Conservation (phyloP, 2,797 vertebrate genomes). For the Argya squamiceps region DNA sequence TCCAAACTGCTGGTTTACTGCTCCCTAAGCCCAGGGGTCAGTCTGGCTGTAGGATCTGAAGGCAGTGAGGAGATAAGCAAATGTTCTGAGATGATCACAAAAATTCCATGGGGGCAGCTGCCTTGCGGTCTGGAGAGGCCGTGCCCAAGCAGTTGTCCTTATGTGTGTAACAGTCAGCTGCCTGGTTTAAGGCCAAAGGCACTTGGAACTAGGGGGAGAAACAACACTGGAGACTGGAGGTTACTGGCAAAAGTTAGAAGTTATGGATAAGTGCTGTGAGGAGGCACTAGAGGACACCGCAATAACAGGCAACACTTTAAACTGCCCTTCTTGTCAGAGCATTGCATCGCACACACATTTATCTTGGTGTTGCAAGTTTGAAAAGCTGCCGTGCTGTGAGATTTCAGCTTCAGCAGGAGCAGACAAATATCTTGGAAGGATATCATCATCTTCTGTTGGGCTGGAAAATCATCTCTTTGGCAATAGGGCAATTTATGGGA, state of each 20-base stretch:
- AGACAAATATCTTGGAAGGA: neutral
- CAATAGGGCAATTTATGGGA: constrained; percentile 3
- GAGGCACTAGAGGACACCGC: constrained; percentile 53
- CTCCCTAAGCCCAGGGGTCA: neutral
- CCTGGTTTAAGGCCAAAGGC: neutral
- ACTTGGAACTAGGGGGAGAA: neutral
- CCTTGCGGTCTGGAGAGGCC: neutral
- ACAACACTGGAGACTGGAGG: neutral
- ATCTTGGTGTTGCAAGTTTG: neutral
- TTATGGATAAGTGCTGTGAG: neutral
- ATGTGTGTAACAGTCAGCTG: neutral
- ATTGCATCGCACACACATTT: neutral
- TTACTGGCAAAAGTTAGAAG: neutral
- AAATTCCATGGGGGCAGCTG: neutral
- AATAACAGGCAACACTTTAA: neutral
- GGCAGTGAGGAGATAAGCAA: neutral
- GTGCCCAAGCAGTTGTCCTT: neutral
- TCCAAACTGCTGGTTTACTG: neutral
- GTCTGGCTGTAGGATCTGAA: neutral
- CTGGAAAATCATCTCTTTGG: constrained; percentile 19
- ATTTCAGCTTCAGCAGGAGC: neutral
- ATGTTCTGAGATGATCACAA: neutral
- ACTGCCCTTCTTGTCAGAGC: neutral
- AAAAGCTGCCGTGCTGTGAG: neutral
- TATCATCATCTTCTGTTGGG: neutral